phyloP scores from a whole-genome alignment of 2,113 vertebrate genomes.

The Meriones unguiculatus region DNA sequence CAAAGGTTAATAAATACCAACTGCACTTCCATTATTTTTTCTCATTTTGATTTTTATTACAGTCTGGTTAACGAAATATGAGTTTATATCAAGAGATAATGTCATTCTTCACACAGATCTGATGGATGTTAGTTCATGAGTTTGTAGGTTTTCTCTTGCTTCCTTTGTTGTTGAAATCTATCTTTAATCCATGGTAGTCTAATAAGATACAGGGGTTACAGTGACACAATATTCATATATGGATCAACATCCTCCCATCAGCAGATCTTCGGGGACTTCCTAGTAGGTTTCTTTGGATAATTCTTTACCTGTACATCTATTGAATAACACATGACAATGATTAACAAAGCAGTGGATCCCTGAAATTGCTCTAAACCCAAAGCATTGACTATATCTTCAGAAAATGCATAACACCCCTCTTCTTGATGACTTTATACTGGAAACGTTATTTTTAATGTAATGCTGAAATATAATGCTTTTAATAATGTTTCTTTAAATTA shows the following conservation, averaged over 20 bases:
- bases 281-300: neutral
- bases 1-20: neutral
- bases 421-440: neutral
- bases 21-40: neutral
- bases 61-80: neutral
- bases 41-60: neutral
- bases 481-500: conserved; percentile 41
- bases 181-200: too few species aligned
- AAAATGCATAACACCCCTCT: neutral
- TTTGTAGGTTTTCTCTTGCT: too few species aligned
- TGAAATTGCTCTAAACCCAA: neutral
- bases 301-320: neutral
- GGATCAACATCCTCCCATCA: neutral
- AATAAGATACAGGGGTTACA: too few species aligned
- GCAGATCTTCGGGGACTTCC: neutral
- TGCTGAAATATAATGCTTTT: conserved; percentile 11
- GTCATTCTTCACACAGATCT: neutral
- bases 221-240: neutral
- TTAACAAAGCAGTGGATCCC: neutral
- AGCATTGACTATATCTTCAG: neutral
- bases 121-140: neutral
- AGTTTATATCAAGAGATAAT: neutral
- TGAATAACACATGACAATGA: neutral
- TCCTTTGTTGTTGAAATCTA: too few species aligned
- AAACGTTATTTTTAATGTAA: conserved; percentile 39